Evolutionary conservation across 2,113 vertebrate genomes (phyloP), one percentile per base, ranked within the genome.

Genomic region (Stigmatopora argus): DNA sequence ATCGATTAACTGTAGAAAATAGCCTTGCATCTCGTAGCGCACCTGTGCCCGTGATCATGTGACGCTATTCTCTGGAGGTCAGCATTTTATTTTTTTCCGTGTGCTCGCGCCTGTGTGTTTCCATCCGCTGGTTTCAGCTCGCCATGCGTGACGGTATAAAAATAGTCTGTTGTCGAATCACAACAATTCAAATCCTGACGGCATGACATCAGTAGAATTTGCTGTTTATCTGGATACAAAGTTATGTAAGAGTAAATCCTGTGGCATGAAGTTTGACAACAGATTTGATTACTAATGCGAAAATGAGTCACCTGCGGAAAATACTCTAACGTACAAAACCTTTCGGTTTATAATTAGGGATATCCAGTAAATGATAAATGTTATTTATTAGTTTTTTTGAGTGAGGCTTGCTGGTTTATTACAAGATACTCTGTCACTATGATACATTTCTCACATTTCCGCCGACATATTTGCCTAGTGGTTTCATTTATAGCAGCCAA

Each of bases 1-100:
- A 85, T 89, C 78, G 78, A 86, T 87, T 86, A 82, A 85, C 75
- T 83, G 76, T 74, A 78, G 77, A 84, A 85, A 86, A 84, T 82
- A 86, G 75, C 78, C 70, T 5, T 69, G 66, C 75, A 72, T 81
- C 80, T 72, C 81, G 73, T 65, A 65, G 77, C 74, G 81, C 86
- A 87, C 79, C 87, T 89, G 84, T 71, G 78, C 51, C 83, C 71
- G 49, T 15, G 3, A 74, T 69, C 77, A 31, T 76, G 77, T 79
- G 82, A 73, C 59, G 51, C 21, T 8, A 35, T 63, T 79, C 70
- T 75, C 69, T 7, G 3, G 55, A 73, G 77, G 48, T 41, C 56
- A 21, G 26, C 0, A 7, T 69, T 69, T 65, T 14, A 31, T 63
- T 67, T 14, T 15, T 18, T 23, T 31, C 57, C 46, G 46, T 44